Percentiles rank a stretch among this genome's conserved stretches.
Evolutionary conservation across 2,888 invertebrate species (phyloP).

Genomic region (Oscheius myriophilus): DNA sequence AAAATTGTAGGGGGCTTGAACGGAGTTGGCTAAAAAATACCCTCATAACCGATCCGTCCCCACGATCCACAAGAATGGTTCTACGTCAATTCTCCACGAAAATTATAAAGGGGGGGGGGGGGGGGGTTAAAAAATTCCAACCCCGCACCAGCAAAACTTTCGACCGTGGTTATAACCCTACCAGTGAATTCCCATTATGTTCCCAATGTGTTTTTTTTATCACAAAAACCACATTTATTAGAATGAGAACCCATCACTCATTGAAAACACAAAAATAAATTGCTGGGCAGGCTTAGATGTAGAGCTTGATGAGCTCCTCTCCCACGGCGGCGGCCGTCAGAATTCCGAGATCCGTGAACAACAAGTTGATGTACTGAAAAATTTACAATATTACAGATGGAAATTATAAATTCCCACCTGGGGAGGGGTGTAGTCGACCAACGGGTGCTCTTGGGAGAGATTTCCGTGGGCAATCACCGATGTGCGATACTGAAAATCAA

Average conservation of each 20-base stretch:
- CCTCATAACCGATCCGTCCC: too few relatives aligned
- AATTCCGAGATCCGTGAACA: constrained; percentile 95
- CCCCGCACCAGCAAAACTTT: background rate
- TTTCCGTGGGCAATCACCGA: constrained; percentile 66
- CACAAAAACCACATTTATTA: background rate
- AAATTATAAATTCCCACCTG: constrained; percentile 70
- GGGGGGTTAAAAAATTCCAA: too few relatives aligned
- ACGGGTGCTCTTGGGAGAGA: constrained; percentile 50
- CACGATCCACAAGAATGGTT: too few relatives aligned
- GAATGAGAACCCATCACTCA: background rate
- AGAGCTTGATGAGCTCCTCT: constrained; percentile 94
- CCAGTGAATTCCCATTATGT: background rate
- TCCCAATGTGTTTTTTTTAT: background rate
- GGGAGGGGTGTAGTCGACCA: constrained; percentile 95
- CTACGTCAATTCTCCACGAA: too few relatives aligned
- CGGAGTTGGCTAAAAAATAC: too few relatives aligned
- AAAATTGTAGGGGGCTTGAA: too few relatives aligned
- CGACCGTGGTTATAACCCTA: background rate
- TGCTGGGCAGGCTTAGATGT: constrained; percentile 73
- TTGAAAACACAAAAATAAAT: background rate
- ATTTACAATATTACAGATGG: background rate
- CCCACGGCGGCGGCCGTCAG: constrained; percentile 95
- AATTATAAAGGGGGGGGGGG: too few relatives aligned
- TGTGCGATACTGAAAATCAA: constrained; percentile 69
- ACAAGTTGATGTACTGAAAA: constrained; percentile 81